Evolutionary conservation across 1,140 invertebrate species (phyloP), one percentile per base, ranked within the genome.

Genomic region (Macrotrachela quadricornifera): DNA sequence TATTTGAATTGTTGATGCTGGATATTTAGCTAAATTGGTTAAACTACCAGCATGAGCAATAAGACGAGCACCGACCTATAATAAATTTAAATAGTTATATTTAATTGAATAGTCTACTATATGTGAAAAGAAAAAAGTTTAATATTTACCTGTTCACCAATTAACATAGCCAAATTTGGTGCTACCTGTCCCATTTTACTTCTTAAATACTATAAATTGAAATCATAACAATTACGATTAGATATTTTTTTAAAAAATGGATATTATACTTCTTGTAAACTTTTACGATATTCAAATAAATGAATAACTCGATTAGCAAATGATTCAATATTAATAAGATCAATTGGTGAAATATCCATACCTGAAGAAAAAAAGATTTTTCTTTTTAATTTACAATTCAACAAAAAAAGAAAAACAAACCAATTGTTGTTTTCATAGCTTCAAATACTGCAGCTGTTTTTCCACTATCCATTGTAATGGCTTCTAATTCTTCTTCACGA

Each of bases 1-100:
- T 63, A 99, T 96, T 71, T 99, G 94, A 50, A 99, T 80, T 36
- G 92, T 99, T 1, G 91, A 97, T 0, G 92, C 90, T 2, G 94
- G 92, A 70, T 86, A 94, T 67, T 99, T 99, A 9, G 94, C 92
- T 38, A 99, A 72, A 73, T 91, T 97, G 30, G 87, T 95, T 18
- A 99, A 75, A 38, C 87, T 94, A 39, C 80, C 92, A 44, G 92
- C 90, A 70, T 96, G 91, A 1, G 90, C 83, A 58, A 99, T 97
- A 6, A 99, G 75, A 41, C 92, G 75, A 30, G 94, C 94, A n/a
- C 88, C 92, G 42, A 97, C 90, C 72, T 74, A 54, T 10, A 61
- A 21, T 57, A 48, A 52, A 57, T 49, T 57, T 59, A 11, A 47
- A 57, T 54, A 40, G 21, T n/a, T 46, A 2, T 30, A 30, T 30